Percentiles rank a stretch among this genome's conserved stretches.
Conservation (phyloP, 2,888 invertebrate species). For the Drosophila acutilabella region DNA sequence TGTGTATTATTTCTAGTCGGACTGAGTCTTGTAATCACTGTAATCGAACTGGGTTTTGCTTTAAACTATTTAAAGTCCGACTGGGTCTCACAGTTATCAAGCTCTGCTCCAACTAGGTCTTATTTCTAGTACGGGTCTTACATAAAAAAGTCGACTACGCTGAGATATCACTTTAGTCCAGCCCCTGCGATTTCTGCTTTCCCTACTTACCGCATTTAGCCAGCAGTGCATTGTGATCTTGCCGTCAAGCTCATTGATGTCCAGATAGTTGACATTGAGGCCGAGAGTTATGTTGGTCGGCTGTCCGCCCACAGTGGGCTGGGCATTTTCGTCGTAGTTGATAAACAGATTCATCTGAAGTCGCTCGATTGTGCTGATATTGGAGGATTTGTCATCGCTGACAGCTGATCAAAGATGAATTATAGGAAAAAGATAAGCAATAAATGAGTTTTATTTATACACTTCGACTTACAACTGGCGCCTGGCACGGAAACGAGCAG, state of each 20-base stretch:
- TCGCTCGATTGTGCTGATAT: constrained; percentile 67
- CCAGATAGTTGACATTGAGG: constrained; percentile 88
- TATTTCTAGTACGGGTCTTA: no score
- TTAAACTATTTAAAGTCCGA: no score
- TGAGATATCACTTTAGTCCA: no score
- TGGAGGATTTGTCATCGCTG: constrained; percentile 29
- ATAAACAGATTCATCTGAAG: constrained; percentile 85
- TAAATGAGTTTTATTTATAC: not conserved
- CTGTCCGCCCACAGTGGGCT: constrained; percentile 78
- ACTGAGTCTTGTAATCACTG: no score
- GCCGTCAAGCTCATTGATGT: constrained; percentile 88
- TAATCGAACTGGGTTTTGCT: no score
- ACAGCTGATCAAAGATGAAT: constrained; percentile 26
- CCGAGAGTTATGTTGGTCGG: constrained; percentile 84
- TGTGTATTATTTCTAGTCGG: no score
- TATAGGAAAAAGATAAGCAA: not conserved
- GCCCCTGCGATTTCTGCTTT: not conserved
- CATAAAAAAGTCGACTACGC: no score
- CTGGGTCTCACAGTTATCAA: no score
- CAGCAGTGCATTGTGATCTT: constrained; percentile 87
- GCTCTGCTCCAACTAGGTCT: no score
- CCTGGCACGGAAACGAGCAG: constrained; percentile 67
- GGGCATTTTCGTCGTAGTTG: constrained; percentile 84
- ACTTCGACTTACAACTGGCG: constrained; percentile 65
- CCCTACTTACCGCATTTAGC: constrained; percentile 87